Evolutionary conservation across 2,888 invertebrate genomes (phyloP).

Genomic region (Zelleria hepariella): DNA sequence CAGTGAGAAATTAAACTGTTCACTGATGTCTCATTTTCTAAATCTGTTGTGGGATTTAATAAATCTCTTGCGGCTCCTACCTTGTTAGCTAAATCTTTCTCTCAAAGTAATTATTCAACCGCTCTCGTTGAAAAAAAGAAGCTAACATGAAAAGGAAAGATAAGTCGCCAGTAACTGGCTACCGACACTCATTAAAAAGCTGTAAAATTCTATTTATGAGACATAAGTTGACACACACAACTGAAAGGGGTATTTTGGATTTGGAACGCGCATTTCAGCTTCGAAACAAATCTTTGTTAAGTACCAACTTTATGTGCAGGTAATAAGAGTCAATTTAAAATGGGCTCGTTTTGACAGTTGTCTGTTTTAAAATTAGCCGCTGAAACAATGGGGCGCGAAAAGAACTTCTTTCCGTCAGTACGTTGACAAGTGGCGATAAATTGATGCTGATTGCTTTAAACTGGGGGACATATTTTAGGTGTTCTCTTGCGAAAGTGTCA

Average conservation of each 20-base stretch:
- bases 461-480: constrained; percentile 16
- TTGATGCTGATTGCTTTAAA: constrained; percentile 62
- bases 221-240: constrained; percentile 30
- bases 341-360: constrained; percentile 18
- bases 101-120: constrained; percentile 56
- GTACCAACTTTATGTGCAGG: not conserved
- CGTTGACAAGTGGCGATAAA: constrained; percentile 61
- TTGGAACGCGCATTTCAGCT: not conserved
- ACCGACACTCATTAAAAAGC: constrained; percentile 61
- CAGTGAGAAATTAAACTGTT: constrained; percentile 28
- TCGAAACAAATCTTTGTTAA: too few species aligned
- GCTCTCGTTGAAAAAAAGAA: constrained; percentile 28
- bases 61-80: constrained; percentile 59
- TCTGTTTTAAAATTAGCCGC: constrained; percentile 17
- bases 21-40: constrained; percentile 69
- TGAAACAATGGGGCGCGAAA: constrained; percentile 44
- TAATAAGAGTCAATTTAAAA: constrained; percentile 18
- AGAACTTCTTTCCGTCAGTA: constrained; percentile 21
- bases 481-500: not conserved
- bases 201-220: constrained; percentile 60
- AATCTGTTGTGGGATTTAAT: constrained; percentile 64
- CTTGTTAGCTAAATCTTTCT: constrained; percentile 67
- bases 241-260: constrained; percentile 18
- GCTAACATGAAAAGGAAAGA: constrained; percentile 59
- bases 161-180: constrained; percentile 50